A percentile compares a stretch with the other conserved stretches of the same genome.
phyloP scores from a whole-genome alignment of 1,140 invertebrate species.

The Sinonovacula constricta region DNA sequence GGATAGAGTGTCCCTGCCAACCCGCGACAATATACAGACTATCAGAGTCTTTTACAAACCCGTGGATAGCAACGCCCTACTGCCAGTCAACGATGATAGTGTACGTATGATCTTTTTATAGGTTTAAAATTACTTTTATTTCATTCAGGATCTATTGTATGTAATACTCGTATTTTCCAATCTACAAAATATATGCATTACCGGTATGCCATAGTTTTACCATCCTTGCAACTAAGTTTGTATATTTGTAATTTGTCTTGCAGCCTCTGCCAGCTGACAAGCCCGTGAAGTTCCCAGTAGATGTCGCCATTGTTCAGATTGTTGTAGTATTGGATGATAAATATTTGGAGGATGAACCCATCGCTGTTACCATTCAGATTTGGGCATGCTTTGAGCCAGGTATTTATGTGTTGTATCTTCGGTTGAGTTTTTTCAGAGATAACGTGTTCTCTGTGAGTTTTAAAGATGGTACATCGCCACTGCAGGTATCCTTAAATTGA shows the following conservation, averaged over 20 bases:
- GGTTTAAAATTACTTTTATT: no score
- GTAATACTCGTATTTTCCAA: no score
- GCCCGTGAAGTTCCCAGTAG: slow-evolving; percentile 16
- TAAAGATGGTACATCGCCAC: no score
- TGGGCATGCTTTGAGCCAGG: slow-evolving; percentile 47
- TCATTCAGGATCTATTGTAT: no score
- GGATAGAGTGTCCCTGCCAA: slow-evolving; percentile 21
- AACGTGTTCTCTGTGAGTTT: no score
- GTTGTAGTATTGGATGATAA: slow-evolving; percentile 37
- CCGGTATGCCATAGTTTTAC: no score
- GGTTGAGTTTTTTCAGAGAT: no score
- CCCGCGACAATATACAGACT: slow-evolving; percentile 24
- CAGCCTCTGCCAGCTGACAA: slow-evolving; percentile 35
- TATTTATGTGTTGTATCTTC: no score
- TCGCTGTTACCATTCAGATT: slow-evolving; percentile 33
- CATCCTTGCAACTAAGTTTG: no score
- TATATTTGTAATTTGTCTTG: not conserved
- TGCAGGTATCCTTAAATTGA: no score
- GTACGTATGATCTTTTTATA: no score
- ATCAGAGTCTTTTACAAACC: slow-evolving; percentile 20
- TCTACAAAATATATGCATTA: no score
- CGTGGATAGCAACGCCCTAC: not conserved
- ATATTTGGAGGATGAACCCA: slow-evolving; percentile 13
- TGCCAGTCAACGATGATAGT: slow-evolving; percentile 19
- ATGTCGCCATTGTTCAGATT: slow-evolving; percentile 14